Base-by-base conservation (phyloP, 2,797 vertebrate genomes). In the Antrozous pallidus region DNA sequence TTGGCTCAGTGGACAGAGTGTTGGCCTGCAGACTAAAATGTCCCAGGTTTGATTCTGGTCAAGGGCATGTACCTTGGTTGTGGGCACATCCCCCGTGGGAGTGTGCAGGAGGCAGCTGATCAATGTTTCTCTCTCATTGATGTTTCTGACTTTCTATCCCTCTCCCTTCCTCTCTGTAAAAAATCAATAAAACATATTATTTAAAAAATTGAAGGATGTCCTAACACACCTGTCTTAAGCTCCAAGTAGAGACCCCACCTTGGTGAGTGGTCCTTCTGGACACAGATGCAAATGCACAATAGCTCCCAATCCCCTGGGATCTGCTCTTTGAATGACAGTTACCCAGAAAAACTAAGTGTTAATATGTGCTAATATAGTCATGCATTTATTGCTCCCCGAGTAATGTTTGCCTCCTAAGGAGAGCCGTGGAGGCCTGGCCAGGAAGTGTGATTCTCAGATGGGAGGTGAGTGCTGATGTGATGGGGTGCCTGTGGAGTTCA, bases 331-430 rank as follows among this genome's bases (percentile, higher is more conserved):
- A 42, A 75, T 56, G 69, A 54, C 17, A 38, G 45, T 45, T 88
- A 51, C 82, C 94, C 75, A 84, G 85, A 88, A 45, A 88, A 93
- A 82, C 78, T 54, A 92, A 85, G 10, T 24, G 65, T 61, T 90
- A 82, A 65, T 73, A 22, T 54, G 11, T 51, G 51, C 58, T 89
- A 69, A 83, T 49, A 26, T 28, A 88, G 71, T 85, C 73, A 28
- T 56, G 67, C 6, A 17, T 82, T 79, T 65, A n/a, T 81, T 82
- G 42, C 63, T 84, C 69, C 74, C 89, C 12, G n/a, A 71, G 26
- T 49, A 49, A 24, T 7, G 63, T 65, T 36, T 75, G 28, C 61
- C 67, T 83, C 88, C 82, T 77, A 86, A 38, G 26, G 33, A 45
- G 42, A 70, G 9, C 7, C 56, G 22, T 6, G 3, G 17, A n/a